phyloP scores from a whole-genome alignment of 2,113 vertebrate genomes.

The Petrocephalus microphthalmus region DNA sequence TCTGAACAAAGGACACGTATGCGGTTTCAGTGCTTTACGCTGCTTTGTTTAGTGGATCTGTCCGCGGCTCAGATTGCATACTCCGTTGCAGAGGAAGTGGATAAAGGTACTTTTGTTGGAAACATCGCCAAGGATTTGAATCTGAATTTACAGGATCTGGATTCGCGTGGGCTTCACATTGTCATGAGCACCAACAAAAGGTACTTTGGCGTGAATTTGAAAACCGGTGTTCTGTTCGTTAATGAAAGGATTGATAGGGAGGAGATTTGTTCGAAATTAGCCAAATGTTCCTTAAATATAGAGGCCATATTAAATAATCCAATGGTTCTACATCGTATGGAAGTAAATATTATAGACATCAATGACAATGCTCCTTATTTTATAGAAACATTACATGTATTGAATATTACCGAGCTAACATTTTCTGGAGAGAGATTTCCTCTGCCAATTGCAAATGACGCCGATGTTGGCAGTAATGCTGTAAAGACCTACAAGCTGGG shows the following conservation, averaged over 20 bases:
- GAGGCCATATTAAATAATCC: constrained; percentile 63
- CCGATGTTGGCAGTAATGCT: constrained; percentile 50
- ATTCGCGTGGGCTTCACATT: constrained; percentile 53
- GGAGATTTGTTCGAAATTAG: constrained; percentile 51
- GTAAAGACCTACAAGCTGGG: constrained; percentile 48
- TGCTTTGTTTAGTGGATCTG: constrained; percentile 6
- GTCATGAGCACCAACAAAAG: constrained; percentile 49
- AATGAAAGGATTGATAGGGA: constrained; percentile 55
- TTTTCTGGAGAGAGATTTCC: constrained; percentile 43
- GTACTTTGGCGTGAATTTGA: constrained; percentile 59
- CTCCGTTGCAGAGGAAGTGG: constrained; percentile 58
- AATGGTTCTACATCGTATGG: constrained; percentile 51
- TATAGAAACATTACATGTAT: constrained; percentile 12
- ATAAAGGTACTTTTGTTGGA: constrained; percentile 54
- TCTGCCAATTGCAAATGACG: constrained; percentile 47
- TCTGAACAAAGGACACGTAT: not conserved
- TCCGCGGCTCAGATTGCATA: constrained; percentile 49
- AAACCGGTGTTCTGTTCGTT: constrained; percentile 54
- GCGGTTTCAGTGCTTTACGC: not conserved
- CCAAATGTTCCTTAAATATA: constrained; percentile 49
- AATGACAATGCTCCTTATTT: constrained; percentile 58
- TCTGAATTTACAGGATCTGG: constrained; percentile 51
- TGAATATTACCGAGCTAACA: constrained; percentile 41
- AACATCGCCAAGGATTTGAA: constrained; percentile 61
- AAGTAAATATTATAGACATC: constrained; percentile 52